Evolutionary conservation across 2,888 invertebrate species (phyloP), one percentile per base, ranked within the genome.

Genomic region (Metacarcinus magister): DNA sequence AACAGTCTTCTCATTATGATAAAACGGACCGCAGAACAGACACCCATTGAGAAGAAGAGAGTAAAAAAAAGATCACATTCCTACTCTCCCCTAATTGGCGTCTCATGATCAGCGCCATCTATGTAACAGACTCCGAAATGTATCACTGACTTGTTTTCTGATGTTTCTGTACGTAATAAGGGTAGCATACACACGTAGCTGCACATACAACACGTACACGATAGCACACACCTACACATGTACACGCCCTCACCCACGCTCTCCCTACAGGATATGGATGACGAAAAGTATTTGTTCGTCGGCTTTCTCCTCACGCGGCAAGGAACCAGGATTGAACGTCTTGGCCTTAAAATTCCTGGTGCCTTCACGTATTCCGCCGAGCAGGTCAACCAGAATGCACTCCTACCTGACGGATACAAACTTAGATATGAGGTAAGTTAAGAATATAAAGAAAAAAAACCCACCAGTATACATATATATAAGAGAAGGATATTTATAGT

Each of bases 301-400:
- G 99, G 99, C 97, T 99, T 99, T 98, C 98, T 99, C 97, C 98
- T 99, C 94, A 99, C 99, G 96, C 98, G 98, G 97, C 98, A 98
- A 97, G 99, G 98, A 97, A 98, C 98, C 95, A 98, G 98, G 97
- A 94, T 32, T 28, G 98, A 98, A 97, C 98, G 98, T 97, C 97
- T 97, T 96, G 99, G 99, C 39, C 98, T 99, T 97, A 98, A 98
- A 97, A 98, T 99, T 97, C 99, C 99, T 95, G 99, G 99, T 96
- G 99, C 99, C 95, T 98, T 99, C 97, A 98, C 99, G 92, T 98
- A 99, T 98, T 99, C 99, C 95, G 98, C 99, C 96, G 98, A 99
- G 97, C 98, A 98, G 98, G 99, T 99, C 97, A 98, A 98, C 97
- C 97, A 97, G 4, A 97, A 97, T 48, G 95, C 97, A 1, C 96